These are phyloP conservation scores for Mobula hypostoma DNA, from an alignment of 2,113 vertebrate genomes.

Conservation along the genomic window DNA sequence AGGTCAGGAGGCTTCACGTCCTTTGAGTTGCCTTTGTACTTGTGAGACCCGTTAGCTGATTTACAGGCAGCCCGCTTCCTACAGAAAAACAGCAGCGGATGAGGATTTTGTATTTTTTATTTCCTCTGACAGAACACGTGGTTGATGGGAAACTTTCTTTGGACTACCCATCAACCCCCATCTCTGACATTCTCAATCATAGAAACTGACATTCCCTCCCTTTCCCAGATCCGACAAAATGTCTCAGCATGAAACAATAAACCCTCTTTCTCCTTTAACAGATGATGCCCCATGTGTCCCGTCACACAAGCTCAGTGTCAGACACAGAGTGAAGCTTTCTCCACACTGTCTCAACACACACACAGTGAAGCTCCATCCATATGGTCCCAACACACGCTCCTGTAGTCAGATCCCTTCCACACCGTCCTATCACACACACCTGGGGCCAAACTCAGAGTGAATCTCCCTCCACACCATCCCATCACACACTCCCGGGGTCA, in stretches of 20 bases:
- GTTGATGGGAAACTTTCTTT: too few species aligned
- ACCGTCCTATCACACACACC: neutral
- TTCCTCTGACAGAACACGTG: neutral
- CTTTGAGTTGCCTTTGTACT: conserved; percentile 95
- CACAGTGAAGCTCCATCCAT: neutral
- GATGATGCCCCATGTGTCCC: too few species aligned
- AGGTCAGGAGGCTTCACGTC: conserved; percentile 95
- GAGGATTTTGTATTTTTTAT: neutral
- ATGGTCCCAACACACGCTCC: neutral
- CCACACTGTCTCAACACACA: neutral
- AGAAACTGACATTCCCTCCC: too few species aligned
- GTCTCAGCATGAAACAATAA: too few species aligned
- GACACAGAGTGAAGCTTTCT: too few species aligned
- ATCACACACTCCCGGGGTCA: neutral
- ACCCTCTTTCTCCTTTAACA: too few species aligned
- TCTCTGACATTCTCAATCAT: too few species aligned
- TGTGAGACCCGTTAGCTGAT: conserved; percentile 88
- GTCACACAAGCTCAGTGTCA: too few species aligned
- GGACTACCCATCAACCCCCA: too few species aligned
- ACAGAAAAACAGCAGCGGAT: conserved; percentile 3
- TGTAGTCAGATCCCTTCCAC: neutral
- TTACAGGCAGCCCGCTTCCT: conserved; percentile 94
- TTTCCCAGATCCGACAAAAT: too few species aligned
- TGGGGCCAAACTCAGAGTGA: neutral
- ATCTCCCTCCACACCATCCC: neutral